Percentiles rank a stretch among this genome's conserved stretches.
Evolutionary conservation across 2,797 vertebrate genomes (phyloP).

Genomic region (Rhinatrema bivittatum): DNA sequence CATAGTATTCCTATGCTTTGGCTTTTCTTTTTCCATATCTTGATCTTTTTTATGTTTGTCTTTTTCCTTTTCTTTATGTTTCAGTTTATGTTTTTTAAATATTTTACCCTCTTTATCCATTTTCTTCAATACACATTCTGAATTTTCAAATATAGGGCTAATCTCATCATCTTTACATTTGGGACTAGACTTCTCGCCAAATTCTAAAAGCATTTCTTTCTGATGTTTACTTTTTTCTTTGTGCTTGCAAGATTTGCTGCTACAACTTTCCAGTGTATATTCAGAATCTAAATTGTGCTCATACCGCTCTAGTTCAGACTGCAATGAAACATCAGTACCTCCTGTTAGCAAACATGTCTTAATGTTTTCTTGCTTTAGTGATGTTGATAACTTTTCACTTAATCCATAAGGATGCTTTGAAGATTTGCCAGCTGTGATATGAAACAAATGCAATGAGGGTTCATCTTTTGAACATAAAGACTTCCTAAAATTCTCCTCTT

Average conservation of each 20-base stretch:
- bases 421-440: conserved; percentile 85
- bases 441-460: conserved; percentile 88
- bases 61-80: conserved; percentile 86
- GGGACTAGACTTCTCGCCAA: conserved; percentile 71
- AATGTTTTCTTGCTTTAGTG: conserved; percentile 88
- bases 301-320: conserved; percentile 71
- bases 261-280: conserved; percentile 84
- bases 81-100: conserved; percentile 93
- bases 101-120: conserved; percentile 86
- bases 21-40: conserved; percentile 81
- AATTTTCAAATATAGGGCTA: conserved; percentile 66
- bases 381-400: conserved; percentile 80
- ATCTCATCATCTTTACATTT: conserved; percentile 77
- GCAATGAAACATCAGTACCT: conserved; percentile 67
- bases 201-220: conserved; percentile 76
- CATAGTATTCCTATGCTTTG: conserved; percentile 73
- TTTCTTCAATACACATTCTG: conserved; percentile 81
- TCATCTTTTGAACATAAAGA: conserved; percentile 93
- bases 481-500: conserved; percentile 92
- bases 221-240: conserved; percentile 97
- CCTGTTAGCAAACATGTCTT: conserved; percentile 81
- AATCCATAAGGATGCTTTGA: conserved; percentile 85
- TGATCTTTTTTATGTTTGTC: conserved; percentile 87
- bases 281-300: conserved; percentile 84
- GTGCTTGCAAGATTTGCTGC: conserved; percentile 88